Evolutionary conservation across 2,888 invertebrate genomes (phyloP).

Genomic region (Thysanoteuthis rhombus): DNA sequence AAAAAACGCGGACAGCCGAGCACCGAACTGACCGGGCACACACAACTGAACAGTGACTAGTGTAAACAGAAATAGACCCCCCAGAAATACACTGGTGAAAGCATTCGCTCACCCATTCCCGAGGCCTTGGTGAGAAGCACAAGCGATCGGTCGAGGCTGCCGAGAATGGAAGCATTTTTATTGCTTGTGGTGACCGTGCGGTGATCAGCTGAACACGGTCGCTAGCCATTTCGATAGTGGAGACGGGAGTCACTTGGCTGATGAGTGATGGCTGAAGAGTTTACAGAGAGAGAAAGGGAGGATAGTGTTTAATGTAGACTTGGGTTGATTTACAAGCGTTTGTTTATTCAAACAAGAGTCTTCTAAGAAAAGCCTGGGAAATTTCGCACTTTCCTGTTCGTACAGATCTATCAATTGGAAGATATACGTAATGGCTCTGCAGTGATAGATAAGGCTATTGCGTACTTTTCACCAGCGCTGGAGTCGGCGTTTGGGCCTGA

Average conservation of each 20-base stretch:
- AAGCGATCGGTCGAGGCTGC: background rate
- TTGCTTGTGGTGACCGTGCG: background rate
- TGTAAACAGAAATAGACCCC: conserved; percentile 12
- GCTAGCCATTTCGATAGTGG: background rate
- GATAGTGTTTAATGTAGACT: background rate
- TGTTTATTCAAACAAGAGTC: background rate
- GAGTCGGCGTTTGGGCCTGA: too few relatives aligned
- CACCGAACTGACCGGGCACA: conserved; percentile 12
- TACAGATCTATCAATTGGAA: too few relatives aligned
- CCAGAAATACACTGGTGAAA: background rate
- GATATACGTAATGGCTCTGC: too few relatives aligned
- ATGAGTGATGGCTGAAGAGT: background rate
- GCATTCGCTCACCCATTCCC: background rate
- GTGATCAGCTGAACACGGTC: background rate
- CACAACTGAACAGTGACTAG: background rate
- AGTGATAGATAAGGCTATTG: too few relatives aligned
- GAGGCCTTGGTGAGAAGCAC: background rate
- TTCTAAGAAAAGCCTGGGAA: too few relatives aligned
- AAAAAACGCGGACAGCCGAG: background rate
- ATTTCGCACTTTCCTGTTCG: too few relatives aligned
- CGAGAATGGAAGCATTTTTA: background rate
- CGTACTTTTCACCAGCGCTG: too few relatives aligned
- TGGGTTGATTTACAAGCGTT: background rate
- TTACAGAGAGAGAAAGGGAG: background rate
- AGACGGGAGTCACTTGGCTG: background rate